Evolutionary conservation across 2,888 invertebrate genomes (phyloP), one percentile per base, ranked within the genome.

Genomic region (Venusia cambrica): DNA sequence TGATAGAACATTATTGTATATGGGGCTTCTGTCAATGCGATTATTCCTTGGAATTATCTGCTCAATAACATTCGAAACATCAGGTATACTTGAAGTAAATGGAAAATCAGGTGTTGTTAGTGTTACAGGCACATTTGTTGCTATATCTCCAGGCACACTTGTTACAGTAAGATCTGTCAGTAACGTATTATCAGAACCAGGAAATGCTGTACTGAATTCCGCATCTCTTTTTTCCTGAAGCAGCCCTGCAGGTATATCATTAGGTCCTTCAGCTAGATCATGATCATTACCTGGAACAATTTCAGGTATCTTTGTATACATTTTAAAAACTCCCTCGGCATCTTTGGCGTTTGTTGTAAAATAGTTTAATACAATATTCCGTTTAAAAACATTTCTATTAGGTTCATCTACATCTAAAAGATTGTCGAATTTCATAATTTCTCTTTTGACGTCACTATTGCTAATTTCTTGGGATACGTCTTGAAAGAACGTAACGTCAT

Each of bases 401-500:
- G 41, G 2, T 11, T 37, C 21, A 38, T 35, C 13, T 5, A 25
- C 27, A 19, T 13, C 14, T 12, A 27, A 19, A 4, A 41, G 16
- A 15, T 18, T 8, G 11, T 37, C 16, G 22, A 10, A 17, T 19
- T 49, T 35, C 31, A 3, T 27, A 2, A 32, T 4, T 17, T 52
- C 15, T 22, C 27, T 18, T 35, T 35, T 18, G 1, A 9, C 7
- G n/a, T 13, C 16, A 8, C 9, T 15, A 5, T 30, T 9, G 6
- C 19, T 24, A 7, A 10, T 5, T 7, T 22, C 30, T 5, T 12
- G 5, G 1, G 13, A 7, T 4, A 5, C 8, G 35, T 32, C 30
- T 52, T 48, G 53, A 18, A 73, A 72, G 0, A 59, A 39, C 0
- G 45, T 45, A 2, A 60, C 26, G 11, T 76, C 66, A 13, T 72